Base-by-base conservation (phyloP, 2,888 invertebrate genomes). In the Calameuta idolon region DNA sequence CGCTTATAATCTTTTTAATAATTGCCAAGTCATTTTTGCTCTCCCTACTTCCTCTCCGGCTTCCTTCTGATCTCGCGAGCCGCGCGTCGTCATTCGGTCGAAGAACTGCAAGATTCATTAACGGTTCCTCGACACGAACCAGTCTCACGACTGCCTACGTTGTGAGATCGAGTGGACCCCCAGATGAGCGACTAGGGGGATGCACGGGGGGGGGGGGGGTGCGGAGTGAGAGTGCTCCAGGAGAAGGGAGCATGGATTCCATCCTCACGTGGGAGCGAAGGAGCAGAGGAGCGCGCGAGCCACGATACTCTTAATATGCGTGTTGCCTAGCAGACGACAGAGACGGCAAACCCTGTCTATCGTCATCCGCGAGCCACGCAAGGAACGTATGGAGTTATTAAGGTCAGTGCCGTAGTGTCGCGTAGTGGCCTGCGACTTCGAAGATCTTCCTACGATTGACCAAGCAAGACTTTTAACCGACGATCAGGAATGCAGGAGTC, bases 71-170 rank as follows among this genome's bases (percentile, higher is more conserved):
- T 33, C 55, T 40, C 73, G n/a, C 34, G 68, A 15, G 31, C 83
- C 81, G 81, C 76, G 81, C n/a, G 31, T 12, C 69, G 69, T 12
- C 40, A 15, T 1, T 33, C 83, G 82, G 84, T 85, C 85, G 83
- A 86, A 86, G 85, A 86, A 85, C 83, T 87, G 85, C 87, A 87
- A 84, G 86, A 88, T 87, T 89, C 88, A 87, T 89, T 88, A 89
- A 89, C 89, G 89, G 89, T 88, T 89, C 83, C 86, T 87, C 86
- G 84, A 81, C 86, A 84, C 85, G 82, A 82, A 82, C 82, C 82
- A 81, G 80, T 40, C 79, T 40, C 40, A 15, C 40, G 40, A 15
- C 40, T 40, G 40, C 40, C 40, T 40, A 40, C 40, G 40, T 15
- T 40, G 37, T 15, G 40, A 40, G 40, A 40, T 40, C 40, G 15